phyloP scores from a whole-genome alignment of 1,140 invertebrate species.

The Tetranychus cinnabarinus region DNA sequence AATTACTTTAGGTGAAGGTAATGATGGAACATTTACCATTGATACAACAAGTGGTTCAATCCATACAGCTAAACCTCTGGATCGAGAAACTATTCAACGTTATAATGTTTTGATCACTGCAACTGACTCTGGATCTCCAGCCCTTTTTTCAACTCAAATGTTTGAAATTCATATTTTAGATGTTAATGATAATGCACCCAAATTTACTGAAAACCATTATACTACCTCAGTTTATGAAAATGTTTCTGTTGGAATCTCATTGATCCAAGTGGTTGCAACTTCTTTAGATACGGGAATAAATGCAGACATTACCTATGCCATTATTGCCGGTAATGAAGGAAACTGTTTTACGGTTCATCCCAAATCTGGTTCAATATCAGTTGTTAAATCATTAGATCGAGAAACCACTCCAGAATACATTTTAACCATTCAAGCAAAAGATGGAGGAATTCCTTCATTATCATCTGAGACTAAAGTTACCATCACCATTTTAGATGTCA shows the following conservation, averaged over 20 bases:
- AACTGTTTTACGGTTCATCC: background rate
- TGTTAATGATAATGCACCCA: conserved; percentile 78
- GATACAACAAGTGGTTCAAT: conserved; percentile 70
- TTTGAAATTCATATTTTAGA: conserved; percentile 79
- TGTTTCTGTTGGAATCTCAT: conserved; percentile 56
- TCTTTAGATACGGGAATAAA: conserved; percentile 86
- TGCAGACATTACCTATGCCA: conserved; percentile 61
- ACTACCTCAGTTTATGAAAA: conserved; percentile 78
- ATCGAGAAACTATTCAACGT: conserved; percentile 69
- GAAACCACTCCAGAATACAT: background rate
- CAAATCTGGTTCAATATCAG: background rate
- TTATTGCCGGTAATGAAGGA: too few species aligned
- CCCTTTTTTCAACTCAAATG: conserved; percentile 38
- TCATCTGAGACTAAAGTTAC: conserved; percentile 19
- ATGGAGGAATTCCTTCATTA: background rate
- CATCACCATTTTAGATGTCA: conserved; percentile 41
- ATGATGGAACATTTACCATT: conserved; percentile 56
- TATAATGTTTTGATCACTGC: conserved; percentile 65
- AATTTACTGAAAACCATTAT: conserved; percentile 86
- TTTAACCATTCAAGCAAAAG: background rate
- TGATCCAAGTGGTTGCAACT: conserved; percentile 80
- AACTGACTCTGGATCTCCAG: conserved; percentile 63
- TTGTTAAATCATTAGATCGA: background rate
- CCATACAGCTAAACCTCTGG: conserved; percentile 53
- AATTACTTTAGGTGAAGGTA: conserved; percentile 18